Percentiles rank a stretch among this genome's conserved stretches.
phyloP scores from a whole-genome alignment of 53 echinoderm and acorn worm species.

The Luidia sarsii region DNA sequence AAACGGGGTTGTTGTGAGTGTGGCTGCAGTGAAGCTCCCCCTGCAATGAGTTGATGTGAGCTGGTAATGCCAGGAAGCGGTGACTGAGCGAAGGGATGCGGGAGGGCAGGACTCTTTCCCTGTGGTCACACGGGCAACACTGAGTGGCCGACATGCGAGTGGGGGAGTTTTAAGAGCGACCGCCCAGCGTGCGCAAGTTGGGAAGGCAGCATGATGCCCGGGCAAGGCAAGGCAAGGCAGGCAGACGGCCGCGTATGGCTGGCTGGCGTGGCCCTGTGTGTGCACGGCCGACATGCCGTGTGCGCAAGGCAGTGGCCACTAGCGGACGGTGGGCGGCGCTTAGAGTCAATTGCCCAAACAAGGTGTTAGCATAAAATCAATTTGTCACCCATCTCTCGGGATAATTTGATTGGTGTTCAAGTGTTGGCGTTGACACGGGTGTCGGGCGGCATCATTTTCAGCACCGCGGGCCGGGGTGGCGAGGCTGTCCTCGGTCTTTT shows the following conservation, averaged over 20 bases:
- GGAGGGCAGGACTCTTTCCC: conserved; percentile 7
- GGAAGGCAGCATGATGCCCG: too few species aligned
- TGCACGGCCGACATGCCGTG: conserved; percentile 29
- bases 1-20: not conserved
- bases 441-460: conserved; percentile 38
- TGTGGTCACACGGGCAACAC: conserved; percentile 4
- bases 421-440: conserved; percentile 52
- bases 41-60: too few species aligned
- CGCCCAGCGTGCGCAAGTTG: not conserved
- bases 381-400: conserved; percentile 57
- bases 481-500: conserved; percentile 33
- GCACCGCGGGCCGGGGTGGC: conserved; percentile 12
- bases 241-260: too few species aligned
- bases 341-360: conserved; percentile 68
- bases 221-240: too few species aligned
- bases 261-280: not conserved
- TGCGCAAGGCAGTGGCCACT: conserved; percentile 35
- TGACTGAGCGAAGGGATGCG: conserved; percentile 3
- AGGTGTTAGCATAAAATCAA: conserved; percentile 65
- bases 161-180: conserved; percentile 3
- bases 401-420: conserved; percentile 62
- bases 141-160: conserved; percentile 39
- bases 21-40: not conserved
- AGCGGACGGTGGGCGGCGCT: conserved; percentile 58
- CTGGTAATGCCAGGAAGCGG: too few species aligned